phyloP scores from a whole-genome alignment of 2,888 invertebrate species.

The Ceriagrion tenellum region DNA sequence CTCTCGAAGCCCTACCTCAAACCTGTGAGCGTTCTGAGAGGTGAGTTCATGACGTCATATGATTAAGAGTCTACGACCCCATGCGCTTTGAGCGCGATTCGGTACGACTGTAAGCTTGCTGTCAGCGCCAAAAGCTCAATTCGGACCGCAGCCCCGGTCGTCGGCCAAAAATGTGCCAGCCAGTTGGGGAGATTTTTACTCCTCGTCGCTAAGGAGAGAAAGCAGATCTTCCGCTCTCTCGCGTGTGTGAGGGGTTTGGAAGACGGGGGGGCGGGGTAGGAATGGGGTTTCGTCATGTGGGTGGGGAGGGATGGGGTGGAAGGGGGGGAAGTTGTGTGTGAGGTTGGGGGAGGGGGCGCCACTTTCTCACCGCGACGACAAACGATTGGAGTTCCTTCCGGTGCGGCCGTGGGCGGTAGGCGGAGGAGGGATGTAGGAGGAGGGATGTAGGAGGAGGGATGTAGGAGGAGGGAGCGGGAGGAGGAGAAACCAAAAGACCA shows the following conservation, averaged over 20 bases:
- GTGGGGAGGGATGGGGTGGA: not conserved
- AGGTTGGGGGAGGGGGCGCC: not conserved
- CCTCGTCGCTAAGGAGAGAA: not conserved
- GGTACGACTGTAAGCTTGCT: no score
- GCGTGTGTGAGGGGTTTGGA: not conserved
- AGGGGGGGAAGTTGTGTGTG: not conserved
- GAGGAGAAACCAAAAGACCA: not conserved
- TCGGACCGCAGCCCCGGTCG: no score
- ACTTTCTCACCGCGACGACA: conserved; percentile 18
- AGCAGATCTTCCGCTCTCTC: conserved; percentile 32
- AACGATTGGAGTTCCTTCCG: conserved; percentile 50
- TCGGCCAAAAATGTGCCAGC: not conserved
- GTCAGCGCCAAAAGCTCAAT: no score
- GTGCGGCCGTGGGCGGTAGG: not conserved
- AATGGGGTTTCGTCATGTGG: not conserved
- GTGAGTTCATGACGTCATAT: no score
- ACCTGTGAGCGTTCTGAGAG: no score
- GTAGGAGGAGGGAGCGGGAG: no score
- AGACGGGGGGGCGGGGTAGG: no score
- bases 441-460: no score
- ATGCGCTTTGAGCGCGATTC: no score
- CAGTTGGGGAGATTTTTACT: not conserved
- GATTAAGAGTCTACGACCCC: no score
- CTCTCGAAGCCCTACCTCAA: no score
- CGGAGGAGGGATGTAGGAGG: no score